phyloP scores from a whole-genome alignment of 2,113 vertebrate species.

The Gadus macrocephalus region DNA sequence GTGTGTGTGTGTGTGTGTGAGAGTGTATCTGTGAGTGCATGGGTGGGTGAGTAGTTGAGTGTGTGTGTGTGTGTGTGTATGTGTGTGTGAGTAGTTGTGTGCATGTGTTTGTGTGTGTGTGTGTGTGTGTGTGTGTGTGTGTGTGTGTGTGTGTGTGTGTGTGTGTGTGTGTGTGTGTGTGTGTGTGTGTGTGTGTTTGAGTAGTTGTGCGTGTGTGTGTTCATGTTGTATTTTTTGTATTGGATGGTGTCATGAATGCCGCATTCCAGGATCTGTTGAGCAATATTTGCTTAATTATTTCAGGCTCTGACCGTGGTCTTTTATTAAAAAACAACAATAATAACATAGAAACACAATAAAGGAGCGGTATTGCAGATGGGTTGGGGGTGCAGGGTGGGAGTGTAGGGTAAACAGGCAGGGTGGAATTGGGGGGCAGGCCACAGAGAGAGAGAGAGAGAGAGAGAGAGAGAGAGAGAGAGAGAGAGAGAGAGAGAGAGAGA shows the following conservation, averaged over 20 bases:
- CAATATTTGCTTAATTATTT: constrained; percentile 70
- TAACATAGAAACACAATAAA: constrained; percentile 65
- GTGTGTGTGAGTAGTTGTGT: too few species aligned
- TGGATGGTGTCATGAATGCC: constrained; percentile 39
- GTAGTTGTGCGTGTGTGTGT: too few species aligned
- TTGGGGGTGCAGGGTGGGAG: background rate
- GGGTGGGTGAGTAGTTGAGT: too few species aligned
- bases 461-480: background rate
- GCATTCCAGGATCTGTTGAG: constrained; percentile 30
- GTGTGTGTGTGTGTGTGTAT: too few species aligned
- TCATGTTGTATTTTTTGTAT: background rate
- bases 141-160: background rate
- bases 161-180: too few species aligned
- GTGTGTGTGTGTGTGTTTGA: too few species aligned
- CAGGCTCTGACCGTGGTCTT: constrained; percentile 53
- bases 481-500: constrained; percentile 17
- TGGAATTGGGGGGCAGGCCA: background rate
- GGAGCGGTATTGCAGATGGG: constrained; percentile 54
- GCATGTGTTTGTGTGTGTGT: too few species aligned
- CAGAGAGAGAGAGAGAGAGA: background rate
- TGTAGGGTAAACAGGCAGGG: background rate
- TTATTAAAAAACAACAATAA: constrained; percentile 52
- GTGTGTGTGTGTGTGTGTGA: too few species aligned
- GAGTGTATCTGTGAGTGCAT: too few species aligned
- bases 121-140: too few species aligned